These are phyloP conservation scores for Lathronympha strigana DNA, from an alignment of 2,888 invertebrate species.

Conservation along the genomic window DNA sequence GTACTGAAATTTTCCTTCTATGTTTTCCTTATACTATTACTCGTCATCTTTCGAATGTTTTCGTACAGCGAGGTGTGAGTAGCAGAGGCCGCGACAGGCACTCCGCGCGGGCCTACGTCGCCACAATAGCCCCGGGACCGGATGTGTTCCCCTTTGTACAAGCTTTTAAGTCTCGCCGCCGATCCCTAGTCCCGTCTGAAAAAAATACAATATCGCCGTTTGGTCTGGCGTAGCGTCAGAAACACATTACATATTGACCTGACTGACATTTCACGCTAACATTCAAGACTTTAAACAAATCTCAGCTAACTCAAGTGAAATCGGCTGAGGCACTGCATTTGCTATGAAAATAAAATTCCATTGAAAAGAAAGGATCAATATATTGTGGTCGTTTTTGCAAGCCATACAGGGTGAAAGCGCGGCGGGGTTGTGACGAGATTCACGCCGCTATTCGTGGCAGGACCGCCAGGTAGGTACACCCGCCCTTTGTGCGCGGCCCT, in stretches of 20 bases:
- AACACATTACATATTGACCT: neutral
- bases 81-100: constrained; percentile 42
- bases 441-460: constrained; percentile 58
- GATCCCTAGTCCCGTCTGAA: constrained; percentile 56
- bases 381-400: constrained; percentile 46
- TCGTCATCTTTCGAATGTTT: constrained; percentile 1
- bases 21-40: neutral
- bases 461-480: constrained; percentile 57
- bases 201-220: constrained; percentile 48
- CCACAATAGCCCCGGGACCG: constrained; percentile 60
- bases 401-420: constrained; percentile 50
- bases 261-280: neutral
- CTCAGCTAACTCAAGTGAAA: neutral
- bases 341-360: neutral
- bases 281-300: neutral
- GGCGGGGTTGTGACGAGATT: constrained; percentile 50
- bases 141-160: constrained; percentile 67
- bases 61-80: constrained; percentile 15
- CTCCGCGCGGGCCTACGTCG: constrained; percentile 45
- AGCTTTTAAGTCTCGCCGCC: constrained; percentile 65
- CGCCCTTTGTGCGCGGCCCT: constrained; percentile 60
- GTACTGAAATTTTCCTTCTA: too few relatives aligned
- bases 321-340: too few relatives aligned
- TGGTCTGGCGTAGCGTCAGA: constrained; percentile 22
- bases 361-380: neutral